Percentiles rank a stretch among this genome's conserved stretches.
These are phyloP conservation scores for Exocentrus adspersus DNA, from an alignment of 2,888 invertebrate genomes.

Conservation along the genomic window DNA sequence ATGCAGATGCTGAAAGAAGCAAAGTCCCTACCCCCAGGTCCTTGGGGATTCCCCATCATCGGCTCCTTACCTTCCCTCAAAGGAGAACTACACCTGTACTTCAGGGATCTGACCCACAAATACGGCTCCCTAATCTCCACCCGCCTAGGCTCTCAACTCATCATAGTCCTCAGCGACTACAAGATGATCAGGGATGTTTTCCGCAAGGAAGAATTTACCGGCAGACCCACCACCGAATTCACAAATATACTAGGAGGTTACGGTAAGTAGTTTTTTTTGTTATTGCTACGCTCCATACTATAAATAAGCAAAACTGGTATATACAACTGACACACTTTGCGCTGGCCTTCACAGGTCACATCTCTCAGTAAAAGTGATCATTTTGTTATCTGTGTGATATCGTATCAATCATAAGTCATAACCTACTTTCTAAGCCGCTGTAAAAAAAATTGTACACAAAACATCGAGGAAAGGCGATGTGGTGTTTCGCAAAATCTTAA, in stretches of 20 bases:
- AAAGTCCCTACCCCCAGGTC: conserved; percentile 81
- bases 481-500: not conserved
- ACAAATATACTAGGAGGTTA: conserved; percentile 88
- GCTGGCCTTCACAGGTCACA: conserved; percentile 59
- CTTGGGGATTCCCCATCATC: conserved; percentile 86
- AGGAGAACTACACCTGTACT: conserved; percentile 79
- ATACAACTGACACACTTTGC: conserved; percentile 57
- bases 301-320: conserved; percentile 48
- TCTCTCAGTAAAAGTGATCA: conserved; percentile 55
- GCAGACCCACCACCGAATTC: conserved; percentile 86
- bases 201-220: conserved; percentile 86
- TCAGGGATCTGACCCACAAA: conserved; percentile 77
- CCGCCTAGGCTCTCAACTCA: conserved; percentile 81
- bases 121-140: conserved; percentile 87
- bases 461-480: conserved; percentile 1
- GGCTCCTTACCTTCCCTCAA: conserved; percentile 87
- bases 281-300: conserved; percentile 31
- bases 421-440: conserved; percentile 41
- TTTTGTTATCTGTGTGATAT: conserved; percentile 40
- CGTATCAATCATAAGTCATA: conserved; percentile 46
- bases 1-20: conserved; percentile 59
- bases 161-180: conserved; percentile 88
- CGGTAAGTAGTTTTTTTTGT: conserved; percentile 74
- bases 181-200: conserved; percentile 87
- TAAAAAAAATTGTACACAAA: conserved; percentile 25